Evolutionary conservation across 2,797 vertebrate species (phyloP), one percentile per base, ranked within the genome.

Genomic region (Chelon labrosus): DNA sequence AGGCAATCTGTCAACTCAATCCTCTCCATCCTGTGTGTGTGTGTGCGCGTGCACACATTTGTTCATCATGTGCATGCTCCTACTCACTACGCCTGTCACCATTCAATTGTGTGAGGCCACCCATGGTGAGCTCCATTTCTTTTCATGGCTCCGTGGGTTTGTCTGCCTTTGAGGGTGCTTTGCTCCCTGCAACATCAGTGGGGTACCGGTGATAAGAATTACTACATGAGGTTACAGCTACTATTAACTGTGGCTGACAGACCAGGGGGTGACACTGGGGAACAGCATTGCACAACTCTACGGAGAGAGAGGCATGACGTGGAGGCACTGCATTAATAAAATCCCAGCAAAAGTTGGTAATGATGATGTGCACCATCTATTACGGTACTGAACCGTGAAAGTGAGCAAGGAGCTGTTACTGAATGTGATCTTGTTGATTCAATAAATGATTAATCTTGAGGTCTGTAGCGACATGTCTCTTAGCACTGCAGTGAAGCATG

Each of bases 1-100:
- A 82, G 84, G 75, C 69, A 82, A 71, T 89, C 80, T 83, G 79
- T 89, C 83, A 86, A 54, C 73, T 83, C 81, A 71, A 50, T 79
- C 65, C 73, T 39, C 44, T 44, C 55, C 68, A 72, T 72, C 19
- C 61, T 71, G 49, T 68, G 67, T 75, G 39, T 58, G 54, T 70
- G 47, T 68, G 65, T 73, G 39, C 55, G 57, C 67, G 47, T 17
- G 16, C 14, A 25, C 64, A 57, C 37, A 22, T 68, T 56, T 69
- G 58, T 78, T 54, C 11, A 27, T 72, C 10, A 10, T 57, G n/a
- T 58, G 58, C 20, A 39, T 54, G 54, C 59, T 69, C 20, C 54
- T 51, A 55, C 51, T 77, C 70, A 39, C 73, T 46, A 67, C 22
- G 27, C 42, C 75, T 84, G 79, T 85, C 81, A 55, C 41, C 50